Evolutionary conservation across 2,888 invertebrate species (phyloP).

Genomic region (Hypsopygia costalis): DNA sequence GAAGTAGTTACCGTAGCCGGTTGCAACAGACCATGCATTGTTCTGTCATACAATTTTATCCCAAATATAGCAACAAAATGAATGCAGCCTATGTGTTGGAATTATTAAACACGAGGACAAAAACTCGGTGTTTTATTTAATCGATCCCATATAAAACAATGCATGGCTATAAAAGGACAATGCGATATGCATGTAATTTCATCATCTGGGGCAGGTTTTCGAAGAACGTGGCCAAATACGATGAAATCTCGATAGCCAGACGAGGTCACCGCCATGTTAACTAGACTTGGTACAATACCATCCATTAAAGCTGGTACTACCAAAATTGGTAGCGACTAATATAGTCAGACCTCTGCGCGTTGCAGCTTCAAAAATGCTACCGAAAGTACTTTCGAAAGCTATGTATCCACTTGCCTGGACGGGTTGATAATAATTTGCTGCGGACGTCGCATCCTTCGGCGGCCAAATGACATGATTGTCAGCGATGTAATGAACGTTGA

Average conservation of each 20-base stretch:
- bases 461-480: too few relatives aligned
- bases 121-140: not conserved
- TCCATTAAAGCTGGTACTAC: conserved; percentile 54
- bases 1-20: too few relatives aligned
- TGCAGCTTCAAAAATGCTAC: conserved; percentile 10
- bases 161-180: conserved; percentile 10
- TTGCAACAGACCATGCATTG: too few relatives aligned
- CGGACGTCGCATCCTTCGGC: too few relatives aligned
- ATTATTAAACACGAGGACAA: too few relatives aligned
- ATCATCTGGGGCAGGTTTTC: conserved; percentile 22
- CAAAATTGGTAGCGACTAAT: conserved; percentile 56
- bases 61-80: too few relatives aligned
- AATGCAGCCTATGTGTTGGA: too few relatives aligned
- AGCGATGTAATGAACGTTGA: too few relatives aligned
- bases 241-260: conserved; percentile 32
- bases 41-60: too few relatives aligned
- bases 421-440: too few relatives aligned
- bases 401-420: too few relatives aligned
- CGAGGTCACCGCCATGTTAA: conserved; percentile 52
- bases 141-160: not conserved
- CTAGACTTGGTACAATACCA: conserved; percentile 44
- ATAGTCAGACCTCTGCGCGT: conserved; percentile 23
- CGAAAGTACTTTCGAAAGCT: conserved; percentile 2
- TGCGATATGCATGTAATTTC: conserved; percentile 16
- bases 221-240: conserved; percentile 57